These are phyloP conservation scores for Athene noctua DNA, from an alignment of 2,113 vertebrate genomes.

Conservation along the genomic window DNA sequence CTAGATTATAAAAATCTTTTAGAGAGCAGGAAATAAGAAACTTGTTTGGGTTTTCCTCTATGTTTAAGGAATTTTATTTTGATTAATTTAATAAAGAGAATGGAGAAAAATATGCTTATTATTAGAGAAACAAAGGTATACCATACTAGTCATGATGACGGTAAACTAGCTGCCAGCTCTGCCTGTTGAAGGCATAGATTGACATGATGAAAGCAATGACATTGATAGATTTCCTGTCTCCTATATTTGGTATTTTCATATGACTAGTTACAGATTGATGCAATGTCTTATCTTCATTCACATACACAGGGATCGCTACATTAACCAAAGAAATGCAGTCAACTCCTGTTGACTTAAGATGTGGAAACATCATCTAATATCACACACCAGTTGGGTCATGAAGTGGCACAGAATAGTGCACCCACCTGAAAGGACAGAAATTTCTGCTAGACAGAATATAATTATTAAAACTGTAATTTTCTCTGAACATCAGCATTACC, in stretches of 20 bases:
- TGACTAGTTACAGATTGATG: not conserved
- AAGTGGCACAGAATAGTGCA: not conserved
- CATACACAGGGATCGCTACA: not conserved
- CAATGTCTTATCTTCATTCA: not conserved
- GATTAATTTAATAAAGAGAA: not conserved
- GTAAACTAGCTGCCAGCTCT: not conserved
- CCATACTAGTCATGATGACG: not conserved
- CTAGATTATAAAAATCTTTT: not conserved
- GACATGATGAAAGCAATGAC: not conserved
- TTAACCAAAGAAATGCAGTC: not conserved
- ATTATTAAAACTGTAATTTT: not conserved
- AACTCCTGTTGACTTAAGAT: not conserved
- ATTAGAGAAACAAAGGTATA: not conserved
- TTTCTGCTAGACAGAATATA: not conserved
- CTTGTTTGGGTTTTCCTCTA: accelerated
- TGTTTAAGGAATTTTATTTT: not conserved
- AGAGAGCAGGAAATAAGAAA: not conserved
- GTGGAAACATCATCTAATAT: not conserved
- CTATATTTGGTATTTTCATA: not conserved
- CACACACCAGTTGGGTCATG: not conserved
- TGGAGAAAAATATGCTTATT: not conserved
- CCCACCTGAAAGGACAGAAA: not conserved
- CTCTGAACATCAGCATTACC: not conserved
- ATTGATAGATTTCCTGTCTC: not conserved
- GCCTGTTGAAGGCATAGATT: not conserved